Percentiles rank a stretch among this genome's conserved stretches.
These are phyloP conservation scores for Corella eumyota DNA, from an alignment of 23 tunicate genomes.

Conservation along the genomic window DNA sequence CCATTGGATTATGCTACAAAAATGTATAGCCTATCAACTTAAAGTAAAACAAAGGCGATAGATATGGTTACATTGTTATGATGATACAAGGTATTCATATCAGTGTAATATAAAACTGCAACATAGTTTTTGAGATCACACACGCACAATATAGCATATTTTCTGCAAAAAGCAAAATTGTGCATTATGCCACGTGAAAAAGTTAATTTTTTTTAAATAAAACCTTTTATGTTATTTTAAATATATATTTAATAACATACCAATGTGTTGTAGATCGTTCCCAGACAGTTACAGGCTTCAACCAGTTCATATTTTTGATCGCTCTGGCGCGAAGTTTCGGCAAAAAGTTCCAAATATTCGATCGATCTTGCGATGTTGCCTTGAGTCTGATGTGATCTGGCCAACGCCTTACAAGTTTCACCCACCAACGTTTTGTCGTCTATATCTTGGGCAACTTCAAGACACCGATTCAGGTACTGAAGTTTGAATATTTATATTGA, in stretches of 20 bases:
- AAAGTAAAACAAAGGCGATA: too few species aligned
- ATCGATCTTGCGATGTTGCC: slow-evolving; percentile 56
- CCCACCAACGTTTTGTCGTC: slow-evolving; percentile 49
- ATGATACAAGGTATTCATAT: too few species aligned
- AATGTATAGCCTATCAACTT: background rate
- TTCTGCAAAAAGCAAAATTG: too few species aligned
- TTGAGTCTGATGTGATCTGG: slow-evolving; percentile 72
- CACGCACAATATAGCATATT: too few species aligned
- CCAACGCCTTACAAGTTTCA: slow-evolving; percentile 55
- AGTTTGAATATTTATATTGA: background rate
- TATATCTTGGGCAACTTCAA: slow-evolving; percentile 45
- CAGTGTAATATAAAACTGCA: too few species aligned
- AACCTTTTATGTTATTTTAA: too few species aligned
- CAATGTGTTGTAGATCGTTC: slow-evolving; percentile 56
- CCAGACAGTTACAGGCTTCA: slow-evolving; percentile 69
- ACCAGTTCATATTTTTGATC: slow-evolving; percentile 38
- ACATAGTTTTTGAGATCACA: too few species aligned
- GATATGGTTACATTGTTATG: too few species aligned
- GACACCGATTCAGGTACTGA: slow-evolving; percentile 43
- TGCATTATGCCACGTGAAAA: too few species aligned
- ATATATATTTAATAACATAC: too few species aligned
- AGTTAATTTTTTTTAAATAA: too few species aligned
- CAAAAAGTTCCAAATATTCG: slow-evolving; percentile 66
- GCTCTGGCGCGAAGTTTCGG: slow-evolving; percentile 47
- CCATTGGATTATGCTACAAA: background rate